These are phyloP conservation scores for Ophioninae sp. DNA, from an alignment of 2,888 invertebrate genomes.

Conservation along the genomic window DNA sequence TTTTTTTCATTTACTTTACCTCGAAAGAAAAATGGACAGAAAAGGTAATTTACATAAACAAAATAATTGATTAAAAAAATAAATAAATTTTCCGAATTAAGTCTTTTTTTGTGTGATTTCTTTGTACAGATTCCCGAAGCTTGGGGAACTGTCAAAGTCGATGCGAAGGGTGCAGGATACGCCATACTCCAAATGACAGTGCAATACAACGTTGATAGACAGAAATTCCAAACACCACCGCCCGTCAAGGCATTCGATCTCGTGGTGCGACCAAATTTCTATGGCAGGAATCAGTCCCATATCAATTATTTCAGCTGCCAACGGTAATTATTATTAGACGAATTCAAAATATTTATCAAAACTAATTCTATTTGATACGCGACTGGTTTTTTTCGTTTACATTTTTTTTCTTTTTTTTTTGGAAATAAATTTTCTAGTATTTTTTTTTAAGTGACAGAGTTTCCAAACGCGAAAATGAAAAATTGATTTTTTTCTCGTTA, in stretches of 20 bases:
- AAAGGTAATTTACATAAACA: neutral
- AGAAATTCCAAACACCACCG: slow-evolving; percentile 91
- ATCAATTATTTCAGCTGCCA: slow-evolving; percentile 93
- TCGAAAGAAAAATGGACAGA: neutral
- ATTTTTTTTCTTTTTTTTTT: neutral
- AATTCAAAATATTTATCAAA: neutral
- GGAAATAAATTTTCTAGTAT: neutral
- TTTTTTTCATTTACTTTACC: neutral
- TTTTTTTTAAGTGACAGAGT: neutral
- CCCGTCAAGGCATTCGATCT: slow-evolving; percentile 92
- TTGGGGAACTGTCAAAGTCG: slow-evolving; percentile 96
- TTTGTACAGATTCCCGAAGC: slow-evolving; percentile 90
- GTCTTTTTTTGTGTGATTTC: slow-evolving; percentile 6
- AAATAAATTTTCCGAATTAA: neutral
- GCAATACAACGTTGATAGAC: slow-evolving; percentile 94
- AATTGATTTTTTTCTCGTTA: neutral
- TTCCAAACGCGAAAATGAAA: neutral
- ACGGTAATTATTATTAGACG: slow-evolving; percentile 83
- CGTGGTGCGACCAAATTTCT: slow-evolving; percentile 87
- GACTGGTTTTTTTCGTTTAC: neutral
- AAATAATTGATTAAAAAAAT: neutral
- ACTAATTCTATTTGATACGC: neutral
- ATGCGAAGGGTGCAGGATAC: slow-evolving; percentile 96
- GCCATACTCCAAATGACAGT: slow-evolving; percentile 96
- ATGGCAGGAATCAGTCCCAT: slow-evolving; percentile 96